Conservation (phyloP, 37 sponge, comb jelly and placozoan species). For the Tethya wilhelma region DNA sequence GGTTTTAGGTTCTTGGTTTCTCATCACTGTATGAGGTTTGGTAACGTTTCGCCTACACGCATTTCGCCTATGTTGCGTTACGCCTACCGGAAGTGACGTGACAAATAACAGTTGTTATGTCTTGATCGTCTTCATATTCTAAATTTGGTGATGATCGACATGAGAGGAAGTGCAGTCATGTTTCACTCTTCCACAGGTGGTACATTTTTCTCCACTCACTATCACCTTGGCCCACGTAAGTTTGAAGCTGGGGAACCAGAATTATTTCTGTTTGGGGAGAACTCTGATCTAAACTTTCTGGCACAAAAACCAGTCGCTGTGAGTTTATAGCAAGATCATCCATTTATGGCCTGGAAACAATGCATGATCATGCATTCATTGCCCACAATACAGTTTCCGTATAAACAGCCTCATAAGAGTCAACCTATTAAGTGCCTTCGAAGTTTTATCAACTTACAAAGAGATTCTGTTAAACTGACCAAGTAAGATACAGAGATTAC, state of each 20-base stretch:
- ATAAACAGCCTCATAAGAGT: conserved; percentile 58
- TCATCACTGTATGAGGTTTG: too few relatives aligned
- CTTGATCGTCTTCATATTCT: too few relatives aligned
- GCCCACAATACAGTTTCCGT: conserved; percentile 88
- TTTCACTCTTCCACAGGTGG: conserved; percentile 43
- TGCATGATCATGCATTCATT: too few relatives aligned
- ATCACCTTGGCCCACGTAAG: conserved; percentile 75
- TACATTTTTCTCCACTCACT: conserved; percentile 76
- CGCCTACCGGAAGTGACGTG: too few relatives aligned
- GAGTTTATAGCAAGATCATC: too few relatives aligned
- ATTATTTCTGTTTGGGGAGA: conserved; percentile 88
- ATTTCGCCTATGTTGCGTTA: too few relatives aligned
- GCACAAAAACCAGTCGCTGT: conserved; percentile 57
- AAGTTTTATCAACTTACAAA: conserved; percentile 75
- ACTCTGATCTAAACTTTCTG: conserved; percentile 77
- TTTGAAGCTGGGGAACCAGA: conserved; percentile 83
- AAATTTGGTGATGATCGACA: too few relatives aligned
- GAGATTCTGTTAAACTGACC: conserved; percentile 78
- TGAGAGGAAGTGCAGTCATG: too few relatives aligned
- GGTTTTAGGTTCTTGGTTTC: too few relatives aligned
- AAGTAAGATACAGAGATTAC: conserved; percentile 42
- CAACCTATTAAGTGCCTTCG: conserved; percentile 73
- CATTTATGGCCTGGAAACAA: too few relatives aligned
- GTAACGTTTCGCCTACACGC: too few relatives aligned
- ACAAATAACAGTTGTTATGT: too few relatives aligned